Base-by-base conservation (phyloP, 1,140 invertebrate species). In the Cydia splendana region DNA sequence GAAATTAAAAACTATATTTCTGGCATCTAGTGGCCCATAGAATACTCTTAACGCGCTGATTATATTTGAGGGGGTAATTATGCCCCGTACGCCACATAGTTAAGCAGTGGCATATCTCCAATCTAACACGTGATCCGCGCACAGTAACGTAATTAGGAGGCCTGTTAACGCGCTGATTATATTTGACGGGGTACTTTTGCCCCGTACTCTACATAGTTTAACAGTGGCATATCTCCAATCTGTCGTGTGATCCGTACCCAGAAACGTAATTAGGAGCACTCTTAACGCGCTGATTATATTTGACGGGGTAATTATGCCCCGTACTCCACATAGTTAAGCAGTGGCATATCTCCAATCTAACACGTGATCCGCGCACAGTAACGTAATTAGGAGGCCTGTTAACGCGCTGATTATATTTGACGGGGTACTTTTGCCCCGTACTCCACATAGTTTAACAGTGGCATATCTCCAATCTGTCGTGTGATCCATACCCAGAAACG, bases 1-100 rank as follows among this genome's bases (percentile, higher is more conserved):
- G 24, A 24, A 24, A 24, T 24, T 1, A 1, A 24, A 24, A 24
- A 24, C 24, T 24, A 1, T 24, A 24, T 24, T 24, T 24, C 1
- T 1, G 24, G 24, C 24, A 24, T 24, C 24, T 24, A 24, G 24
- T 24, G 24, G 42, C 7, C 42, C 42, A 45, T 45, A 9, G 10
- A 45, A 45, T 45, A 84, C 79, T 86, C 86, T 87, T 85, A 84
- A 85, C 84, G 83, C 30, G 65, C 77, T 81, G 88, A 88, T 91
- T 91, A 91, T 86, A 88, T 90, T 91, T 91, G 91, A 92, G 89
- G 88, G 86, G 86, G 82, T 90, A 88, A 90, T 92, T 88, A 85
- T 80, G 86, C 82, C 85, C 84, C 83, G 88, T 51, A 51, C 42
- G 2, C 28, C 28, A 30, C 28, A 30, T 30, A 42, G 5, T 42